These are phyloP conservation scores for Hetaerina americana DNA, from an alignment of 1,140 invertebrate species.

Conservation along the genomic window DNA sequence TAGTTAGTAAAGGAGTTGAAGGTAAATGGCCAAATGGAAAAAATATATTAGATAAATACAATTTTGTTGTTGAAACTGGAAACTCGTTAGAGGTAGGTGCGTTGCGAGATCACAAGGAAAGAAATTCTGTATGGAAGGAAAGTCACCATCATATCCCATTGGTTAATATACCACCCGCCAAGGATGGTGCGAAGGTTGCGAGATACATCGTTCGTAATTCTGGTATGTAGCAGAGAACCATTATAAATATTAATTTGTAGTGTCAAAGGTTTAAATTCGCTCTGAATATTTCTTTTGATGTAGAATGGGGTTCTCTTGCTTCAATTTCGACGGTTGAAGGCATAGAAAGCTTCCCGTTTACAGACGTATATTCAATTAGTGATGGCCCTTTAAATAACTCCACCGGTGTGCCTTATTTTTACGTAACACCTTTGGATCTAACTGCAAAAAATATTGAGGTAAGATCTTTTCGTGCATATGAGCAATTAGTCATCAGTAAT, in stretches of 20 bases:
- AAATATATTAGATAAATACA: too few species aligned
- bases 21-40: too few species aligned
- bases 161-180: conserved; percentile 26
- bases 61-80: too few species aligned
- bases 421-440: conserved; percentile 60
- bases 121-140: too few species aligned
- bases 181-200: conserved; percentile 33
- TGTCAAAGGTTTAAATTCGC: not conserved
- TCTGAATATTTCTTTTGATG: conserved; percentile 16
- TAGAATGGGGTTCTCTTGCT: conserved; percentile 59
- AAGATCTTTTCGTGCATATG: conserved; percentile 15
- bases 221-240: conserved; percentile 25
- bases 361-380: conserved; percentile 55
- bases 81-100: too few species aligned
- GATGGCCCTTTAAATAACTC: conserved; percentile 50
- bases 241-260: conserved; percentile 7
- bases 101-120: too few species aligned
- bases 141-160: too few species aligned
- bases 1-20: too few species aligned
- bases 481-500: not conserved
- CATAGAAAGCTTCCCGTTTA: conserved; percentile 55
- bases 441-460: conserved; percentile 55
- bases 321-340: conserved; percentile 49
- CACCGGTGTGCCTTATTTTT: conserved; percentile 61
- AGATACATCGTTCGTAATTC: conserved; percentile 37